Evolutionary conservation across 2,797 vertebrate genomes (phyloP), one percentile per base, ranked within the genome.

Genomic region (Astyanax mexicanus): DNA sequence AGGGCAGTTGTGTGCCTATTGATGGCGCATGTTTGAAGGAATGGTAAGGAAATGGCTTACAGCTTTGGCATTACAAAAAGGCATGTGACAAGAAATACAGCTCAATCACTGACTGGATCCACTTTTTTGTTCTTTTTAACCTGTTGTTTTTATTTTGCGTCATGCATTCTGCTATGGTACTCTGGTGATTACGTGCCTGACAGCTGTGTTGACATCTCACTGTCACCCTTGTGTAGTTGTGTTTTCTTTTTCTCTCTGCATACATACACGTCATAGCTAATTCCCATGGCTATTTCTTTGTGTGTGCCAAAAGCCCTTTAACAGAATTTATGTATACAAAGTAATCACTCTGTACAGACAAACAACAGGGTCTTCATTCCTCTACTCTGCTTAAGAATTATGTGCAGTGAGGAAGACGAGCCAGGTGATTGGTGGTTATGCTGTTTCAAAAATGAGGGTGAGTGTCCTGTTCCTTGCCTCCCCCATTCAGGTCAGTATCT

Each of bases 41-140:
- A 65, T 12, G 32, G 74, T 61, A 66, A 73, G 72, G 58, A 35
- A 52, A 55, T 60, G 32, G 51, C 40, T 38, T 78, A 49, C 69
- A 69, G 83, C 61, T 81, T 86, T 89, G 84, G 83, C 82, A 78
- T 84, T 82, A 86, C 70, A 82, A 87, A 85, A 84, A 77, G 77
- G 65, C 71, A 73, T 68, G 84, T 79, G 86, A 88, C 87, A 85
- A 83, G 81, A 89, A 84, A 83, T 58, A 13, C 15, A 32, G 62
- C 54, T n/a, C n/a, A n/a, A 54, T 62, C 74, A 75, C 51, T 72
- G 21, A n/a, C 29, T 80, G 32, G 12, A 32, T 67, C 44, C 12
- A 47, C 25, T n/a, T 62, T 45, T 52, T 32, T 27, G 8, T 25
- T 72, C 47, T 79, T 71, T 65, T 64, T 66, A 12, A 23, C 23